A percentile compares a stretch with the other conserved stretches of the same genome.
These are phyloP conservation scores for Sebastes oblongus DNA, from an alignment of 2,797 vertebrate genomes.

Conservation along the genomic window DNA sequence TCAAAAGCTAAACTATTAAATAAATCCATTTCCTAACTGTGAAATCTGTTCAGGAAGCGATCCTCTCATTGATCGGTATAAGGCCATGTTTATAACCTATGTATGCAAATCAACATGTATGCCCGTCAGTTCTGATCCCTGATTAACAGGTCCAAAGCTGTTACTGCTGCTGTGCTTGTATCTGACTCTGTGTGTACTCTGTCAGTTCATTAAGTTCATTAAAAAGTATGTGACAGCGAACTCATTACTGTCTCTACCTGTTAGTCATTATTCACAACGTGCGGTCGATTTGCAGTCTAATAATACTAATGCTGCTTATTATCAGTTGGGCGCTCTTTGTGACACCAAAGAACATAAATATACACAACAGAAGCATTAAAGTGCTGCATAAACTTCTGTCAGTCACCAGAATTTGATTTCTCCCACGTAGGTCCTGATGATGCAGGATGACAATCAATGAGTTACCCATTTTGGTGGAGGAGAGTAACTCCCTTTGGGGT, in stretches of 20 bases:
- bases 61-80: neutral
- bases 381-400: neutral
- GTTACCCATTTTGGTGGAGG: no score
- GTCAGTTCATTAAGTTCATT: neutral
- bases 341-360: neutral
- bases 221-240: no score
- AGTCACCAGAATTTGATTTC: no score
- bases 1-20: neutral
- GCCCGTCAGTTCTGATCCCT: no score
- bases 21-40: neutral
- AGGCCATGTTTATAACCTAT: no score
- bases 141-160: neutral
- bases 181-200: neutral
- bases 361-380: neutral
- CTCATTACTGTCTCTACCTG: neutral
- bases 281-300: neutral
- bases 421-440: no score
- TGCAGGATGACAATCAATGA: no score
- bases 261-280: neutral
- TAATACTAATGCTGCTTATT: neutral
- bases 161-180: neutral
- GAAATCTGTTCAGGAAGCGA: neutral
- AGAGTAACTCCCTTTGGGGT: no score
- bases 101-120: no score
- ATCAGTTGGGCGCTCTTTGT: neutral